Percentiles rank a stretch among this genome's conserved stretches.
These are phyloP conservation scores for Apotomis betuletana DNA, from an alignment of 2,888 invertebrate species.

Conservation along the genomic window DNA sequence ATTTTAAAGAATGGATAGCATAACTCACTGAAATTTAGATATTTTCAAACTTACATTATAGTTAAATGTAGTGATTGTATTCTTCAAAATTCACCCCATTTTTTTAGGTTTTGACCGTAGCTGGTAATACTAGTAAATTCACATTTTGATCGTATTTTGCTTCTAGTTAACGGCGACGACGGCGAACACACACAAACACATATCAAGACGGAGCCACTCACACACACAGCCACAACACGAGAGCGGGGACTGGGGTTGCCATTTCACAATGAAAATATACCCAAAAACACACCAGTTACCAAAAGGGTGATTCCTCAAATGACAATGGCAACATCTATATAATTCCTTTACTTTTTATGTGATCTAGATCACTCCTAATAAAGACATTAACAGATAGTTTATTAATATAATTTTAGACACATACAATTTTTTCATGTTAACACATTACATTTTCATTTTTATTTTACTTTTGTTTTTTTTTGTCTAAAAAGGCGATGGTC, in stretches of 20 bases:
- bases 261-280: conserved; percentile 59
- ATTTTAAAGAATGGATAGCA: conserved; percentile 15
- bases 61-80: neutral
- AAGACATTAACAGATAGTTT: conserved; percentile 82
- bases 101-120: conserved; percentile 43
- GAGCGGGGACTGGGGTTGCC: conserved; percentile 67
- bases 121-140: conserved; percentile 64
- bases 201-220: conserved; percentile 80
- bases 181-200: conserved; percentile 79
- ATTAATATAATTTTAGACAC: conserved; percentile 73
- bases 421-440: conserved; percentile 58
- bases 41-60: conserved; percentile 2
- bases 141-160: conserved; percentile 73
- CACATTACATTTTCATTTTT: conserved; percentile 75
- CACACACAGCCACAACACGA: conserved; percentile 76
- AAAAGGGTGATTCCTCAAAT: conserved; percentile 42
- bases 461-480: conserved; percentile 54
- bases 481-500: conserved; percentile 58
- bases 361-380: conserved; percentile 80
- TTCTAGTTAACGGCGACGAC: conserved; percentile 81
- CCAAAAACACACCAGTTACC: conserved; percentile 42
- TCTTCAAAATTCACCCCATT: conserved; percentile 17
- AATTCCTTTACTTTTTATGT: conserved; percentile 78
- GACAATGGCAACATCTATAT: conserved; percentile 69
- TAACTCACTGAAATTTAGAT: neutral